These are phyloP conservation scores for Caenorhabditis imperialis DNA, from an alignment of 2,888 invertebrate genomes.

Conservation along the genomic window DNA sequence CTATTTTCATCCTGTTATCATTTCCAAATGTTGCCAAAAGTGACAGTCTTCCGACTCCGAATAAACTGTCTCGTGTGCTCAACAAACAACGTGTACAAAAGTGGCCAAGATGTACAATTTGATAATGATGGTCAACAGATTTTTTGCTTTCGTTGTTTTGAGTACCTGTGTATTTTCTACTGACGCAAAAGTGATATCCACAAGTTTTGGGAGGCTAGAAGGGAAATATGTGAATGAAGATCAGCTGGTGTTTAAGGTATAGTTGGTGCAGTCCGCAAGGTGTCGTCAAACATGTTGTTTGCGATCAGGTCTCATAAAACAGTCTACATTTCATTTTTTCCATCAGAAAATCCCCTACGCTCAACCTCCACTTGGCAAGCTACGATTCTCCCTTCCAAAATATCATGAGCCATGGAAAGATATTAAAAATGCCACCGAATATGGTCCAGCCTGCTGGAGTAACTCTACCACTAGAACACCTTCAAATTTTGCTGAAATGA, in stretches of 20 bases:
- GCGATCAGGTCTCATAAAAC: no score
- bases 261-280: no score
- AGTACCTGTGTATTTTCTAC: neutral
- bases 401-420: constrained; percentile 22
- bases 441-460: constrained; percentile 8
- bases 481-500: constrained; percentile 9
- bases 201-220: constrained; percentile 33
- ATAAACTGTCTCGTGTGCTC: no score
- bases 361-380: constrained; percentile 24
- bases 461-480: constrained; percentile 2
- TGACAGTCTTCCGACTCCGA: no score
- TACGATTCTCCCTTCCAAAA: constrained; percentile 36
- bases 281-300: no score
- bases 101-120: no score
- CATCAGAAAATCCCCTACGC: constrained; percentile 24
- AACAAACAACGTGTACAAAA: no score
- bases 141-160: neutral
- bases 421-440: constrained; percentile 20
- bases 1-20: no score
- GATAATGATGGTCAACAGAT: no score
- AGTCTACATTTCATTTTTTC: no score
- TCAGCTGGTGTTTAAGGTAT: constrained; percentile 32
- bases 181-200: constrained; percentile 16
- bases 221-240: constrained; percentile 10
- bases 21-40: no score